phyloP scores from a whole-genome alignment of 2,797 vertebrate genomes.

The Rhinatrema bivittatum region DNA sequence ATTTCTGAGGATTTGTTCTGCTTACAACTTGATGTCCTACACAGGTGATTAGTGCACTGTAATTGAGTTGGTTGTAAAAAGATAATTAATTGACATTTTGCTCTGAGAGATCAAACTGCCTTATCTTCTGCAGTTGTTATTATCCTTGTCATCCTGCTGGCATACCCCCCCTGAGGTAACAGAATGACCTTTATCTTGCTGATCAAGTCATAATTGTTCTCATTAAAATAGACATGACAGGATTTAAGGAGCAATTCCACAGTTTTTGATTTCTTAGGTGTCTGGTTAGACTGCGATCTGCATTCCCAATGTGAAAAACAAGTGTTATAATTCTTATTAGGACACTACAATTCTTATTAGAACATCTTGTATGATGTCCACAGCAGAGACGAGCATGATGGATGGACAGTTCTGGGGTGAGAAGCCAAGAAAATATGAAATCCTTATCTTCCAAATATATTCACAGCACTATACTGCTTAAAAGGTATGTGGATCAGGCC shows the following conservation, averaged over 20 bases:
- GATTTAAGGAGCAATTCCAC: conserved; percentile 9
- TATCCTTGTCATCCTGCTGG: conserved; percentile 26
- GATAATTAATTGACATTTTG: conserved; percentile 61
- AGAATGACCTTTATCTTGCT: conserved; percentile 53
- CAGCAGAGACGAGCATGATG: not conserved
- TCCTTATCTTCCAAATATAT: too few relatives aligned
- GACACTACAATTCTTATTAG: not conserved
- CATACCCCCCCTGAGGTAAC: conserved; percentile 32
- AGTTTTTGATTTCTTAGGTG: conserved; percentile 1
- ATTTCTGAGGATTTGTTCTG: not conserved
- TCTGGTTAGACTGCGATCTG: not conserved
- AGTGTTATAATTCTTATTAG: not conserved
- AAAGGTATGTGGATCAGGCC: too few relatives aligned
- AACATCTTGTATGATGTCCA: rapidly evolving
- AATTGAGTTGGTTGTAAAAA: conserved; percentile 60
- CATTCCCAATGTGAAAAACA: not conserved
- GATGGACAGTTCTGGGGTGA: too few relatives aligned
- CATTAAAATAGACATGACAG: conserved; percentile 43
- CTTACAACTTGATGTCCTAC: conserved; percentile 40
- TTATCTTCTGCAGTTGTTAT: conserved; percentile 26
- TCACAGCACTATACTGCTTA: too few relatives aligned
- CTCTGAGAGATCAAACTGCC: conserved; percentile 62
- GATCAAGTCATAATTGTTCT: conserved; percentile 36
- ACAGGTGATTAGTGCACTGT: conserved; percentile 59
- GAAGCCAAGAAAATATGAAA: not conserved